Conservation (phyloP, 2,797 vertebrate species). For the Hyperoplus immaculatus region DNA sequence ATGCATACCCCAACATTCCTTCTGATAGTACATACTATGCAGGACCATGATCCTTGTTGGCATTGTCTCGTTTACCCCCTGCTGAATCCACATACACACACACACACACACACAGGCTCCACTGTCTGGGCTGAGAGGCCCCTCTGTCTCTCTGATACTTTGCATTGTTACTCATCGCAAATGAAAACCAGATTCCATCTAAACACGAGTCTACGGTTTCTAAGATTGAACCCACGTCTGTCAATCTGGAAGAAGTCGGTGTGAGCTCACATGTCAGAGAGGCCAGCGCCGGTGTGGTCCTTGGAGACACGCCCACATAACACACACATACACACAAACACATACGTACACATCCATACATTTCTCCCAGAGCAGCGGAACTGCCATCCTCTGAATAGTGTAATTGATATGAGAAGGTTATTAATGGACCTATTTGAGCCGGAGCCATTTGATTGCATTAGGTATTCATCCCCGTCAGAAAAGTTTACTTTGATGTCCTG, state of each 20-base stretch:
- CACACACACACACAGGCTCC: conserved; percentile 59
- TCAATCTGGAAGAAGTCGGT: conserved; percentile 58
- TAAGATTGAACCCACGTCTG: conserved; percentile 68
- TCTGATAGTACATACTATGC: conserved; percentile 36
- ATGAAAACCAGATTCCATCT: conserved; percentile 81
- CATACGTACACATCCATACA: no score
- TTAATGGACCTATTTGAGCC: conserved; percentile 56
- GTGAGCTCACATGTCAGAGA: conserved; percentile 75
- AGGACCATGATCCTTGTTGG: conserved; percentile 53
- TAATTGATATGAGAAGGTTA: conserved; percentile 64
- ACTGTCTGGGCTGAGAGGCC: conserved; percentile 70
- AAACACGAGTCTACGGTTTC: conserved; percentile 74
- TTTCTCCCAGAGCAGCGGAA: conserved; percentile 28
- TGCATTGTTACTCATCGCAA: conserved; percentile 73
- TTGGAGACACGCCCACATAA: conserved; percentile 20
- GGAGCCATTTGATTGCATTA: conserved; percentile 76
- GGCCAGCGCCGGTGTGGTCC: conserved; percentile 67
- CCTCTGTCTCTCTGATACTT: conserved; percentile 68
- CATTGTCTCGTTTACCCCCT: conserved; percentile 65
- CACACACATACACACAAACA: conserved; percentile 36
- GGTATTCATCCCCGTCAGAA: conserved; percentile 58
- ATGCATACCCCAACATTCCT: conserved; percentile 52
- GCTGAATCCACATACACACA: conserved; percentile 31
- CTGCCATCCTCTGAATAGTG: conserved; percentile 48
- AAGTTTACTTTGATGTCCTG: conserved; percentile 41